These are phyloP conservation scores for Phalanger gymnotis DNA, from an alignment of 2,797 vertebrate species.

Conservation along the genomic window DNA sequence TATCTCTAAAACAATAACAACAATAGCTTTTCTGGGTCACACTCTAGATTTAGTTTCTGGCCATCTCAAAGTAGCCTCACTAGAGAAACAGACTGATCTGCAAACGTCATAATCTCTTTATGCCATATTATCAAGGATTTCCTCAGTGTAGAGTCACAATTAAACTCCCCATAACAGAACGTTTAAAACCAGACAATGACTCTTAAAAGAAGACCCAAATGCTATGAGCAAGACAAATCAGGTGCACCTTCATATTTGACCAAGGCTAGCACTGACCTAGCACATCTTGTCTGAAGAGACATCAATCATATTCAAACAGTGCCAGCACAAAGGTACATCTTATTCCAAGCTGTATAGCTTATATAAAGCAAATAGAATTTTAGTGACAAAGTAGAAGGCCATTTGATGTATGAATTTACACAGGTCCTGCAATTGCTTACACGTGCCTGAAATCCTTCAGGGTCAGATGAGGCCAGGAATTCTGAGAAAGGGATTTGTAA, in stretches of 20 bases:
- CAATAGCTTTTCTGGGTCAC: background rate
- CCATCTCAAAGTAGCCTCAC: background rate
- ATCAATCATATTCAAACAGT: conserved; percentile 44
- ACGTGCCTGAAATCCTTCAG: conserved; percentile 41
- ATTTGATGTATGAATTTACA: conserved; percentile 58
- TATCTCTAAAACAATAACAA: conserved; percentile 41
- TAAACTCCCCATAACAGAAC: background rate
- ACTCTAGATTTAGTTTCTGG: background rate
- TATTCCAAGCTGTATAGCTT: background rate
- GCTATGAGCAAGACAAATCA: conserved; percentile 44
- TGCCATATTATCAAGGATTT: background rate
- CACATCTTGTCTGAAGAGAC: conserved; percentile 49
- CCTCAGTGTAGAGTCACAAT: background rate
- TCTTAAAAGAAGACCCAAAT: conserved; percentile 4
- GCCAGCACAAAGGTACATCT: conserved; percentile 12
- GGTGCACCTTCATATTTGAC: conserved; percentile 13
- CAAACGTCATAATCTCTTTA: background rate
- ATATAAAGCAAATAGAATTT: conserved; percentile 60
- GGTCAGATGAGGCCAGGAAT: conserved; percentile 30
- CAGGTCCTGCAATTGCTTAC: conserved; percentile 49
- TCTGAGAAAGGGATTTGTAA: conserved; percentile 31
- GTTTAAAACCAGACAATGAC: conserved; percentile 1
- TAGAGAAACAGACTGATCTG: background rate
- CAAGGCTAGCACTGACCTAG: conserved; percentile 51
- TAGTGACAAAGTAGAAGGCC: conserved; percentile 57